Evolutionary conservation across 2,113 vertebrate genomes (phyloP).

Genomic region (Sturnira hondurensis): DNA sequence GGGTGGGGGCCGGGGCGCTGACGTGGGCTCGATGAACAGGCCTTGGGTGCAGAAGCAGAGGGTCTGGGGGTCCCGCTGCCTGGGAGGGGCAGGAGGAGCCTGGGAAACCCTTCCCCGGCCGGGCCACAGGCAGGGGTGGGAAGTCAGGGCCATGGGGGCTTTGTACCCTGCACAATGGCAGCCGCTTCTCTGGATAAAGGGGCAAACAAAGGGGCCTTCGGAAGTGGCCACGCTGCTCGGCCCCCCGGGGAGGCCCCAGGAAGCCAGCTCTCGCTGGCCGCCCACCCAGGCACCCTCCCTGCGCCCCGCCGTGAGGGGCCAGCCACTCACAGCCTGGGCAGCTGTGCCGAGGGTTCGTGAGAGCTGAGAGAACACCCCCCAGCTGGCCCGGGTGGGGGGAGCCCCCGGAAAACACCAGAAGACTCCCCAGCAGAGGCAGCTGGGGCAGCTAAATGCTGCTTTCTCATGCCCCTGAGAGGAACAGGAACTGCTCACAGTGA

Average conservation of each 20-base stretch:
- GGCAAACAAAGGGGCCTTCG: constrained; percentile 59
- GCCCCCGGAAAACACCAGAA: background rate
- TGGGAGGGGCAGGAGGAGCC: constrained; percentile 50
- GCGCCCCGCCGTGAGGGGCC: background rate
- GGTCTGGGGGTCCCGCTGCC: constrained; percentile 2
- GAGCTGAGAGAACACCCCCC: background rate
- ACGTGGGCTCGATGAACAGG: background rate
- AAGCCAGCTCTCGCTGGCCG: constrained; percentile 5
- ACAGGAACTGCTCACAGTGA: background rate
- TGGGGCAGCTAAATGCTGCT: background rate
- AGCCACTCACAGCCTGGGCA: constrained; percentile 24
- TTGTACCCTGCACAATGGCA: constrained; percentile 65
- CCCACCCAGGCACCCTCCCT: constrained; percentile 54
- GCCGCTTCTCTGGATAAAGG: constrained; percentile 66
- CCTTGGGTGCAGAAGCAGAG: background rate
- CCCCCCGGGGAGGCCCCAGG: constrained; percentile 51
- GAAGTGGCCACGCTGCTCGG: constrained; percentile 61
- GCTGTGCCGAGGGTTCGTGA: background rate
- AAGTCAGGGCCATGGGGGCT: constrained; percentile 62
- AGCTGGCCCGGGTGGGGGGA: background rate
- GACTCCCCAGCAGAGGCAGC: background rate
- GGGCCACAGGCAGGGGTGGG: constrained; percentile 60
- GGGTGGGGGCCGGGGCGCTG: background rate
- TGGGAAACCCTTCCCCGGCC: constrained; percentile 59
- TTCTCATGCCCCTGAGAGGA: background rate